Base-by-base conservation (phyloP, 2,888 invertebrate genomes). In the Hydraecia micacea region DNA sequence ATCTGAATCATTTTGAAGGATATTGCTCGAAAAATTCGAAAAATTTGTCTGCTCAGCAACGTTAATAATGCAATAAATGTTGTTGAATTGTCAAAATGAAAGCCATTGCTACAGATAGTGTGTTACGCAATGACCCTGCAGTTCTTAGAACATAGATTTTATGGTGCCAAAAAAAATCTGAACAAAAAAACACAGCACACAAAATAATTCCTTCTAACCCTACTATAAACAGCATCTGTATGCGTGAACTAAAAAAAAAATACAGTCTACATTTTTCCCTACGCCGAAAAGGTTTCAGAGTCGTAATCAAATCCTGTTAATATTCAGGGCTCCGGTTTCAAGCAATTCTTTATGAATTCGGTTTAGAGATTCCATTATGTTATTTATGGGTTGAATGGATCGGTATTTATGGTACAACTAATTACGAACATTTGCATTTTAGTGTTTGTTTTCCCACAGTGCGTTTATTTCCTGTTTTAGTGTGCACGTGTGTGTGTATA, bases 351-450 rank as follows among this genome's bases (percentile, higher is more conserved):
- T 92, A 91, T 92, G 92, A 92, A 92, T 92, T 90, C 88, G 85
- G 90, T 90, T 91, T 90, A 87, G 85, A 84, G 90, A 92, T 92
- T 92, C 91, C 90, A 92, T 92, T 93, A 89, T 86, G 87, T 93
- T 92, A 93, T 95, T 95, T 94, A 95, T 92, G 91, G 85, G 89
- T 85, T 80, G 86, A 90, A 92, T 93, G 89, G 91, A 90, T 88
- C 90, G 87, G 91, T 94, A 93, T 94, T 94, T 94, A 95, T 93
- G 90, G 89, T 86, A 87, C 89, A 87, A 91, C 91, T 93, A 95
- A 95, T 94, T 94, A 94, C 92, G 89, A 90, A 77, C 89, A 93
- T 94, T 94, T 93, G 92, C 92, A 93, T 94, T 93, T 93, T 91
- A 92, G 87, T 92, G 90, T 92, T 92, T 93, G 91, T 93, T 93